A percentile compares a stretch with the other conserved stretches of the same genome.
phyloP scores from a whole-genome alignment of 2,888 invertebrate species.

The Idaea dimidiata region DNA sequence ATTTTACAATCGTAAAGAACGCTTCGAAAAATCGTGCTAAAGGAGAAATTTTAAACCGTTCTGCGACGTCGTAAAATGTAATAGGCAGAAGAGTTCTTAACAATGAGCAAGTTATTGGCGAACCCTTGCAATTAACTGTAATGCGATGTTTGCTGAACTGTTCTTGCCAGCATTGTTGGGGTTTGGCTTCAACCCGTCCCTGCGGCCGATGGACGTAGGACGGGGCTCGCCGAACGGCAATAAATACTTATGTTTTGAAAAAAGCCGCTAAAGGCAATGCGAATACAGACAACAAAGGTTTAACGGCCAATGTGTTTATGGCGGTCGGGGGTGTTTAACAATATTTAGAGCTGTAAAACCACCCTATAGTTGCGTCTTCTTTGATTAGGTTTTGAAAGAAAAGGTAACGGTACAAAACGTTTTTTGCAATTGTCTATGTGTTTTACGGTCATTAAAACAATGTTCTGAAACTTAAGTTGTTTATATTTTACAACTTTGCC shows the following conservation, averaged over 20 bases:
- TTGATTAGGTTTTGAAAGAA: constrained; percentile 22
- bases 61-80: constrained; percentile 49
- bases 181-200: constrained; percentile 58
- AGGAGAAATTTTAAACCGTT: constrained; percentile 40
- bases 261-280: constrained; percentile 65
- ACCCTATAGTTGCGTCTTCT: constrained; percentile 38
- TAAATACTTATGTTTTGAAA: constrained; percentile 49
- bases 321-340: constrained; percentile 47
- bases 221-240: constrained; percentile 38
- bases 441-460: background rate
- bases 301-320: constrained; percentile 64
- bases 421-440: background rate
- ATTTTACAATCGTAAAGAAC: constrained; percentile 27
- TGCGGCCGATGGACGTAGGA: constrained; percentile 47
- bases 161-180: constrained; percentile 51
- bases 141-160: constrained; percentile 66
- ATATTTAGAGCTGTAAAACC: constrained; percentile 46
- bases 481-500: background rate
- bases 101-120: constrained; percentile 59
- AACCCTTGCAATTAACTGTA: constrained; percentile 71
- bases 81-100: constrained; percentile 49
- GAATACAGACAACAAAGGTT: constrained; percentile 55
- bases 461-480: background rate
- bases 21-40: constrained; percentile 19
- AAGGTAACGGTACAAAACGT: constrained; percentile 40